Base-by-base conservation (phyloP, 2,888 invertebrate species). In the Tenthredo amoena region DNA sequence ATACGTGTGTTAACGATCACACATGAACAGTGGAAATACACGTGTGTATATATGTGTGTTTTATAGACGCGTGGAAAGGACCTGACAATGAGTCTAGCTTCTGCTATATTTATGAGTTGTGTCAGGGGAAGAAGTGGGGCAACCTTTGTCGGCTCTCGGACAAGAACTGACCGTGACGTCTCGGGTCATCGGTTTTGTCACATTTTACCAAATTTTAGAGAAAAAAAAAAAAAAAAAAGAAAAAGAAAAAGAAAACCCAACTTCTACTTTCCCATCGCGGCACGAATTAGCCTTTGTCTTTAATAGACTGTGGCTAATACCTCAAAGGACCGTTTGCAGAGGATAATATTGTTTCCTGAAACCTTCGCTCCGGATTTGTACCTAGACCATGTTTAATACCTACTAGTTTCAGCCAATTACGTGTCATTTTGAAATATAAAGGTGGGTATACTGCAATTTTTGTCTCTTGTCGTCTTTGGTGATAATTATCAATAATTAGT, bases 121-220 rank as follows among this genome's bases (percentile, higher is more conserved):
- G 85, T 85, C 85, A 79, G 81, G 47, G 74, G 40, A 15, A 10
- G 18, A 81, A 81, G 72, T 85, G 40, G 83, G 71, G 82, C 83
- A 81, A 81, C 85, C 85, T 85, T 85, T 85, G 85, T 85, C 85
- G 85, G 85, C 83, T 43, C 21, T 55, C 31, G 18, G 37, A 83
- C 85, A 2, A 21, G 31, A 37, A 65, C 71, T 81, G 85, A 85
- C 82, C 82, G 85, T 83, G 71, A 83, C 85, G 85, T 83, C 40
- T 83, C 72, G 71, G 72, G 82, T 81, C 85, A 81, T 71, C 82
- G 82, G 79, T 58, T 85, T 47, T 81, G 85, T 85, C 85, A 85
- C 77, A 85, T 85, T 85, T 85, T 85, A 21, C 84, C n/a, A 74
- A 81, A 62, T 62, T 62, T 81, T 40, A 4, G 9, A 1, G 10